Percentiles rank a stretch among this genome's conserved stretches.
phyloP scores from a whole-genome alignment of 1,140 invertebrate species.

The Cherax quadricarinatus region DNA sequence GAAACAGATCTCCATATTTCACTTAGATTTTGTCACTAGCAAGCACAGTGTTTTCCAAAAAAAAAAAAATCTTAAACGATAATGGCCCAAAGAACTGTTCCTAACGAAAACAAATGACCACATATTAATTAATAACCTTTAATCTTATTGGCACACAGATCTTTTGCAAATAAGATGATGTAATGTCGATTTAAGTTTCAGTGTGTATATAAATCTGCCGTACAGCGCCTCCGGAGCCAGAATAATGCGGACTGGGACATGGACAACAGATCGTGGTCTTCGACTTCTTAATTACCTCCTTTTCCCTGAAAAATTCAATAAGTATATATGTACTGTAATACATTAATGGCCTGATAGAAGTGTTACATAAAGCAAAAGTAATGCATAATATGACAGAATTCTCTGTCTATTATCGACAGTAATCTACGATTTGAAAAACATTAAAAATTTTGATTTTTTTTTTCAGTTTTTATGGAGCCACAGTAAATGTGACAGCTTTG shows the following conservation, averaged over 20 bases:
- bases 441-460: background rate
- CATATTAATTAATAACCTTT: no score
- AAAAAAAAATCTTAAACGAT: no score
- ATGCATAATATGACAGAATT: background rate
- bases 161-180: no score
- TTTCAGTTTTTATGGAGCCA: slow-evolving; percentile 23
- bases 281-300: background rate
- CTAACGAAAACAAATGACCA: no score
- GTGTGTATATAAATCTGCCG: background rate
- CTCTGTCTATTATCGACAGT: background rate
- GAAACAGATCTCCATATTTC: no score
- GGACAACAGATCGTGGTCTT: background rate
- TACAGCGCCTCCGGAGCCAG: background rate
- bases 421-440: background rate
- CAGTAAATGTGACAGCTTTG: slow-evolving; percentile 29
- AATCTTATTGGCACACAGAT: no score
- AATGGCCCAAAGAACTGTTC: no score
- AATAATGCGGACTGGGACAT: background rate
- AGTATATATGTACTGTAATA: background rate
- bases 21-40: no score
- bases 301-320: slow-evolving; percentile 25
- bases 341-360: background rate
- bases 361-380: background rate
- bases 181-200: background rate
- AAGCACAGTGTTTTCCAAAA: no score